Base-by-base conservation (phyloP, 2,113 vertebrate genomes). In the Solea solea region DNA sequence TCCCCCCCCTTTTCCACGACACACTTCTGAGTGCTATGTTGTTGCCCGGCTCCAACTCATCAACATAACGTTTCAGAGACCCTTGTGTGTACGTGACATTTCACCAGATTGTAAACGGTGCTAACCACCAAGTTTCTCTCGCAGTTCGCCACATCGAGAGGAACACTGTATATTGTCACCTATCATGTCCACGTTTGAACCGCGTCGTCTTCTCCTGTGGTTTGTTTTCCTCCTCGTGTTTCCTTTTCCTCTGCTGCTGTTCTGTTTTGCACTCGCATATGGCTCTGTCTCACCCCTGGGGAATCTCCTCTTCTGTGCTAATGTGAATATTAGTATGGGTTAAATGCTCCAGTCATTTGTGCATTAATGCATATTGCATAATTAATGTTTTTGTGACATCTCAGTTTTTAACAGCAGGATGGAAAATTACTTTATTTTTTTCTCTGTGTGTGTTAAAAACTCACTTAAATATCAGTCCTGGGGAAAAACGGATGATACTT, bases 241-340 rank as follows among this genome's bases (percentile, higher is more conserved):
- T 45, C 11, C 75, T 80, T 10, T 48, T 48, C 74, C 27, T 64
- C 67, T 71, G 64, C 60, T 86, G 62, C 70, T 76, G 59, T 72
- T 82, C 57, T 82, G 64, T 89, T 82, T 75, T 74, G 65, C 44
- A 49, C 77, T 74, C 82, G 13, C 88, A 86, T 88, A 84, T 87
- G 88, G 85, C 83, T 90, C 80, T 13, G 16, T 86, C 84, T 78
- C 82, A 72, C 71, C 86, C 89, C 75, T 78, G 69, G 90, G 89
- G 91, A 90, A 84, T 82, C 41, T 78, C 72, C 82, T 91, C 83
- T 79, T 86, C 82, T 89, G 63, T 81, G 80, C 87, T 91, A 92
- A 92, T 91, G 76, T 90, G 89, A 90, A 80, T 90, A 91, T 93
- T 92, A 90, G 87, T 88, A 85, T 88, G 85, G 89, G 89, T 92